A percentile compares a stretch with the other conserved stretches of the same genome.
phyloP scores from a whole-genome alignment of 2,113 vertebrate genomes.

The Platichthys stellatus region DNA sequence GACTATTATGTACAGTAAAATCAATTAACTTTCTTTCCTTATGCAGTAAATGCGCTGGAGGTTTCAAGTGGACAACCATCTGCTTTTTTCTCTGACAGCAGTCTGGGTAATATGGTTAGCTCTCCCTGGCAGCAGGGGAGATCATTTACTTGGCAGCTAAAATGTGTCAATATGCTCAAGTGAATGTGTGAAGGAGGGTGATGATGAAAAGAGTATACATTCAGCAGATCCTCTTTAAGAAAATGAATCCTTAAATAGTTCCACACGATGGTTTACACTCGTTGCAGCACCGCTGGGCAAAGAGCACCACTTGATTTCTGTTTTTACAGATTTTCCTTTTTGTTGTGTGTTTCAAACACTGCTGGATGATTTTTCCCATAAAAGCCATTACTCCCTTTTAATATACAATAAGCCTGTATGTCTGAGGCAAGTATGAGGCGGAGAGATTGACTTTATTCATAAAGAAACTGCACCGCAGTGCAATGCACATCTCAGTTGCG shows the following conservation, averaged over 20 bases:
- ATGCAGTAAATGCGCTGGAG: neutral
- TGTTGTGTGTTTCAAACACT: neutral
- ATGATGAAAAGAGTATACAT: slow-evolving; percentile 43
- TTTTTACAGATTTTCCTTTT: neutral
- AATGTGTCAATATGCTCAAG: slow-evolving; percentile 50
- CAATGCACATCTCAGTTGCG: slow-evolving; percentile 18
- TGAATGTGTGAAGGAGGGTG: slow-evolving; percentile 45
- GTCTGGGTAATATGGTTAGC: slow-evolving; percentile 2
- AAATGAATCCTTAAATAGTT: neutral
- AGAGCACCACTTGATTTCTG: slow-evolving; percentile 11
- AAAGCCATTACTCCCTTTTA: slow-evolving; percentile 23
- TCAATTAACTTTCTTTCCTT: neutral
- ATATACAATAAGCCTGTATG: slow-evolving; percentile 17
- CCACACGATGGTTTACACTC: neutral
- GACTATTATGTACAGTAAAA: neutral
- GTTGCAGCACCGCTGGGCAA: neutral
- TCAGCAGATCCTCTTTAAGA: slow-evolving; percentile 6
- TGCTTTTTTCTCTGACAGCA: neutral
- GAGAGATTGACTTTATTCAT: slow-evolving; percentile 19
- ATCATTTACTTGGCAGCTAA: slow-evolving; percentile 48
- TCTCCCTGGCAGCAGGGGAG: slow-evolving; percentile 12
- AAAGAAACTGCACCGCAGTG: slow-evolving; percentile 10
- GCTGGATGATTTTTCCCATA: slow-evolving; percentile 24
- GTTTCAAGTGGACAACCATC: slow-evolving; percentile 1
- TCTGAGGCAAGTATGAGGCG: slow-evolving; percentile 2